phyloP scores from a whole-genome alignment of 2,888 invertebrate species.

The Campopleginae sp. region DNA sequence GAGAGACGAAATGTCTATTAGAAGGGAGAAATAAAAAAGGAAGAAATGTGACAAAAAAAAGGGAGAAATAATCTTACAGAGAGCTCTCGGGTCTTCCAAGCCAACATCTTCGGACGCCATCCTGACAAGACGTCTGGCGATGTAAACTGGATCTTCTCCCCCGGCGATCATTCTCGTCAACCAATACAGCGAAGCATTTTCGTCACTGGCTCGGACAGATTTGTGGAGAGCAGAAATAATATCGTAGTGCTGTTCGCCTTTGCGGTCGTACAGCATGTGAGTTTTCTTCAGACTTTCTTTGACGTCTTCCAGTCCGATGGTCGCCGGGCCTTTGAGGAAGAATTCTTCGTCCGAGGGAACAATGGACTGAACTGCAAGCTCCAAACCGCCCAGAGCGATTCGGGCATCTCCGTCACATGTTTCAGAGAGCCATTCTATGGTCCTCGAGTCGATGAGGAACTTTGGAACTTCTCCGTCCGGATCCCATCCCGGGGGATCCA shows the following conservation, averaged over 20 bases:
- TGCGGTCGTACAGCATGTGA: slow-evolving; percentile 91
- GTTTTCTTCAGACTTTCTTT: slow-evolving; percentile 91
- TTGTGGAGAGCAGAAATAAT: slow-evolving; percentile 93
- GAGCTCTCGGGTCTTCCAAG: slow-evolving; percentile 84
- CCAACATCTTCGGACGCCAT: slow-evolving; percentile 93
- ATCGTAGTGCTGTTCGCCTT: slow-evolving; percentile 94
- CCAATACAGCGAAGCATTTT: slow-evolving; percentile 93
- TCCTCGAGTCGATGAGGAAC: slow-evolving; percentile 86
- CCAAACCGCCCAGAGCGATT: slow-evolving; percentile 90
- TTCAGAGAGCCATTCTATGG: slow-evolving; percentile 89
- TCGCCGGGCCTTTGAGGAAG: slow-evolving; percentile 79
- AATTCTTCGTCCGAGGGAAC: slow-evolving; percentile 76
- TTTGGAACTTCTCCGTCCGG: slow-evolving; percentile 59
- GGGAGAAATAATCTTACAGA: slow-evolving; percentile 74
- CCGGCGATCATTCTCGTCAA: slow-evolving; percentile 91
- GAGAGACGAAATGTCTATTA: too few relatives aligned
- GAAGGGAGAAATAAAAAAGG: slow-evolving; percentile 4
- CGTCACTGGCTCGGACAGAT: slow-evolving; percentile 92
- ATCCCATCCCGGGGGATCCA: background rate
- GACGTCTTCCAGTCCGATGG: slow-evolving; percentile 88
- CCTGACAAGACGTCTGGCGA: slow-evolving; percentile 90
- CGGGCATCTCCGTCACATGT: slow-evolving; percentile 93
- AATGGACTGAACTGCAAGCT: slow-evolving; percentile 88
- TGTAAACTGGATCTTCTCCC: slow-evolving; percentile 92
- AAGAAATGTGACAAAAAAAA: slow-evolving; percentile 9